A percentile compares a stretch with the other conserved stretches of the same genome.
Evolutionary conservation across 1,140 invertebrate genomes (phyloP).

Genomic region (Brachionus asplanchnoidis): DNA sequence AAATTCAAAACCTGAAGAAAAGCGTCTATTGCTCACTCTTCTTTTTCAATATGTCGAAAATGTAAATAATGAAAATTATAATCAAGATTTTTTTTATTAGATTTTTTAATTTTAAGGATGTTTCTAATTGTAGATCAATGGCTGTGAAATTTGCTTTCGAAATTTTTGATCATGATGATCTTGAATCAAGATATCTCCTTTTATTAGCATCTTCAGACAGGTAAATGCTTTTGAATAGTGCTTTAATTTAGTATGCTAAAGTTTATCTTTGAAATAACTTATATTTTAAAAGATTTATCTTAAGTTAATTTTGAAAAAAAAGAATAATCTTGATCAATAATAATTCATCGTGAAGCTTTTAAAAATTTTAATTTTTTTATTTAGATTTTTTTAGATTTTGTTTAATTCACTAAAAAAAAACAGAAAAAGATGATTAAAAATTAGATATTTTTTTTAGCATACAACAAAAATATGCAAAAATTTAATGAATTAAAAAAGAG

Average conservation of each 20-base stretch:
- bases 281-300: too few relatives aligned
- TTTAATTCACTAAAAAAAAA: too few relatives aligned
- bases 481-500: too few relatives aligned
- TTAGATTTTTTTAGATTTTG: neutral
- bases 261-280: too few relatives aligned
- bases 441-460: too few relatives aligned
- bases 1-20: slow-evolving; percentile 53
- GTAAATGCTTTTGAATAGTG: slow-evolving; percentile 56
- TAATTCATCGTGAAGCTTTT: too few relatives aligned
- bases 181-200: slow-evolving; percentile 74
- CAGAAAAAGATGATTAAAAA: too few relatives aligned
- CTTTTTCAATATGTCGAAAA: slow-evolving; percentile 34
- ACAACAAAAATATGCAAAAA: too few relatives aligned
- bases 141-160: slow-evolving; percentile 74
- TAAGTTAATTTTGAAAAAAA: too few relatives aligned
- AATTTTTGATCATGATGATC: slow-evolving; percentile 73
- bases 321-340: too few relatives aligned
- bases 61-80: neutral
- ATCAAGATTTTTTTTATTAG: neutral
- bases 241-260: neutral
- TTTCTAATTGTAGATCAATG: slow-evolving; percentile 62
- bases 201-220: slow-evolving; percentile 76
- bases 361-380: neutral
- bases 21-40: slow-evolving; percentile 46
- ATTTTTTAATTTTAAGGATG: slow-evolving; percentile 37